phyloP scores from a whole-genome alignment of 2,113 vertebrate species.

The Coturnix japonica region DNA sequence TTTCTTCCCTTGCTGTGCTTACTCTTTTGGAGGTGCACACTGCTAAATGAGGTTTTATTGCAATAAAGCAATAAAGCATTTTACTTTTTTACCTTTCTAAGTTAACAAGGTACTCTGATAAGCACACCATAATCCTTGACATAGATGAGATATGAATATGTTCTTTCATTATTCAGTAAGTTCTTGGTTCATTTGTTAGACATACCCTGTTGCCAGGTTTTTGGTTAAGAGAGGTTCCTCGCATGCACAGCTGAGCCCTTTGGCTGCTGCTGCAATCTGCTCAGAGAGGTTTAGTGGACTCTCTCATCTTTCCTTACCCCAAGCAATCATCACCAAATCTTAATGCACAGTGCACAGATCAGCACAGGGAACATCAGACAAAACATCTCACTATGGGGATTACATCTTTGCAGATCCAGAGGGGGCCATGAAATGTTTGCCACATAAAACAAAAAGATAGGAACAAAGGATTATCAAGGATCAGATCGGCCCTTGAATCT shows the following conservation, averaged over 20 bases:
- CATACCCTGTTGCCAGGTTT: neutral
- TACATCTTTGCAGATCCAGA: neutral
- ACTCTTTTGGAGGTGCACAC: no score
- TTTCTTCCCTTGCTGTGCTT: no score
- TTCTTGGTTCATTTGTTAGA: neutral
- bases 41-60: no score
- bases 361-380: neutral
- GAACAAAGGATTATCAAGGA: neutral
- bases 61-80: neutral
- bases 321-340: neutral
- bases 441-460: neutral
- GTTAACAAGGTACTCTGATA: neutral
- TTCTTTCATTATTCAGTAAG: neutral
- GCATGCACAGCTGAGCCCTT: neutral
- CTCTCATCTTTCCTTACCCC: neutral
- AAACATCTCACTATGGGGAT: neutral
- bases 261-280: neutral
- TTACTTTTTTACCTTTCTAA: neutral
- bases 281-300: neutral
- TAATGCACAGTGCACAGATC: neutral
- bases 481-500: neutral
- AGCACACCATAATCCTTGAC: neutral
- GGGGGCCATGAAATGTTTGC: neutral
- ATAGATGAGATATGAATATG: neutral
- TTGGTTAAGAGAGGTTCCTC: neutral